A percentile compares a stretch with the other conserved stretches of the same genome.
Evolutionary conservation across 2,797 vertebrate species (phyloP).

Genomic region (Sebastiscus tertius): DNA sequence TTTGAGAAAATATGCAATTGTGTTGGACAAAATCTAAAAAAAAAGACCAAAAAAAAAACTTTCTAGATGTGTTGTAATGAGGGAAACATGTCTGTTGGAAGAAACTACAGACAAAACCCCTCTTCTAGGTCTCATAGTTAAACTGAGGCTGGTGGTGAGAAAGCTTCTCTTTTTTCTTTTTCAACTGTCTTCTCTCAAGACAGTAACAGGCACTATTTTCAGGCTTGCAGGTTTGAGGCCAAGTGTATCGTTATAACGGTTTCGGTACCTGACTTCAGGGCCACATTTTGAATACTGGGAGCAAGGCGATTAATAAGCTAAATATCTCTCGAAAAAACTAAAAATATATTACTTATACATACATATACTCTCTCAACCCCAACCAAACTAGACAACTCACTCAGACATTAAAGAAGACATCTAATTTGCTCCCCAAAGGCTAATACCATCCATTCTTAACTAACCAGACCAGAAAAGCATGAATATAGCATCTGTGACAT

Average conservation of each 20-base stretch:
- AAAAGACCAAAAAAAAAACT: not conserved
- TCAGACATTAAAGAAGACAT: not conserved
- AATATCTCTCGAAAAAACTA: not conserved
- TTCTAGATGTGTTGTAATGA: not conserved
- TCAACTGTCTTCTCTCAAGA: not conserved
- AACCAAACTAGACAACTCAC: not conserved
- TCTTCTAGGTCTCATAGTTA: not conserved
- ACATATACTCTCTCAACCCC: not conserved
- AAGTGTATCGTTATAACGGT: not conserved
- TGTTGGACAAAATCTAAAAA: constrained; percentile 4
- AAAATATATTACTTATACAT: not conserved
- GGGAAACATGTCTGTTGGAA: constrained; percentile 17
- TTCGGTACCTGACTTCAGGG: not conserved
- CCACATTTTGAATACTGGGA: not conserved
- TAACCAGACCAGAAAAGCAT: not conserved
- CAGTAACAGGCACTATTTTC: not conserved
- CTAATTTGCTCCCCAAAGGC: not conserved
- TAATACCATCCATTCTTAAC: not conserved
- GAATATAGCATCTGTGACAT: not conserved
- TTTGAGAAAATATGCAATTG: constrained; percentile 29
- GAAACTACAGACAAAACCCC: not conserved
- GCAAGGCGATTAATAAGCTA: not conserved
- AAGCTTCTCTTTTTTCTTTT: constrained; percentile 15
- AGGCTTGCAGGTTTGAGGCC: not conserved
- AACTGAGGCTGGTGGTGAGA: constrained; percentile 20